phyloP scores from a whole-genome alignment of 2,888 invertebrate species.

The Erynnis tages region DNA sequence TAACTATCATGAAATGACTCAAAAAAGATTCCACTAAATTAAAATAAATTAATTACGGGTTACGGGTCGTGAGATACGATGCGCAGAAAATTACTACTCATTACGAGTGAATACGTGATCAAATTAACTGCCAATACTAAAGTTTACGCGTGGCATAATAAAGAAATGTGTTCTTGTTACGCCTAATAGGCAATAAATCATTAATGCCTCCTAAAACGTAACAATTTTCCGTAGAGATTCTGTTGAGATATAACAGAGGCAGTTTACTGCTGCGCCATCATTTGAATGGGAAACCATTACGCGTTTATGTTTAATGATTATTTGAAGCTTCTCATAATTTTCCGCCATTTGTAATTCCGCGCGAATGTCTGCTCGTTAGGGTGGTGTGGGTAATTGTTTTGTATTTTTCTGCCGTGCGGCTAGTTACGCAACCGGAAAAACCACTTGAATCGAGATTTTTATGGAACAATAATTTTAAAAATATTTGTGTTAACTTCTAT shows the following conservation, averaged over 20 bases:
- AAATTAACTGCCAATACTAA: slow-evolving; percentile 46
- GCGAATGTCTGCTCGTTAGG: slow-evolving; percentile 60
- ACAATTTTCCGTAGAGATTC: slow-evolving; percentile 73
- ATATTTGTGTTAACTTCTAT: neutral
- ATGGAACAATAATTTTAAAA: neutral
- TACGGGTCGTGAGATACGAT: neutral
- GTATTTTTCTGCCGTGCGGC: slow-evolving; percentile 39
- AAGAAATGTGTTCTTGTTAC: slow-evolving; percentile 68
- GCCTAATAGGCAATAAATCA: slow-evolving; percentile 70
- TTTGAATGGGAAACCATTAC: slow-evolving; percentile 74
- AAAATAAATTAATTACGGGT: neutral
- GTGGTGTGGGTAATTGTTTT: slow-evolving; percentile 56
- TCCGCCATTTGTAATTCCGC: slow-evolving; percentile 62
- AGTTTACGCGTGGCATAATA: slow-evolving; percentile 48
- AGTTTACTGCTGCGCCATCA: slow-evolving; percentile 73
- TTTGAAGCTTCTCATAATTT: slow-evolving; percentile 74
- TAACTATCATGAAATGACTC: no score
- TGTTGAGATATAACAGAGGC: slow-evolving; percentile 69
- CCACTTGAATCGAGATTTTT: neutral
- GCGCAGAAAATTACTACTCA: neutral
- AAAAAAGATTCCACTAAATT: neutral
- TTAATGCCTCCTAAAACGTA: slow-evolving; percentile 70
- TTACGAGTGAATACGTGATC: slow-evolving; percentile 27
- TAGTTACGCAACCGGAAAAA: slow-evolving; percentile 1
- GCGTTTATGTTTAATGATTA: slow-evolving; percentile 77